These are phyloP conservation scores for Thalassophryne amazonica DNA, from an alignment of 2,797 vertebrate species.

Conservation along the genomic window DNA sequence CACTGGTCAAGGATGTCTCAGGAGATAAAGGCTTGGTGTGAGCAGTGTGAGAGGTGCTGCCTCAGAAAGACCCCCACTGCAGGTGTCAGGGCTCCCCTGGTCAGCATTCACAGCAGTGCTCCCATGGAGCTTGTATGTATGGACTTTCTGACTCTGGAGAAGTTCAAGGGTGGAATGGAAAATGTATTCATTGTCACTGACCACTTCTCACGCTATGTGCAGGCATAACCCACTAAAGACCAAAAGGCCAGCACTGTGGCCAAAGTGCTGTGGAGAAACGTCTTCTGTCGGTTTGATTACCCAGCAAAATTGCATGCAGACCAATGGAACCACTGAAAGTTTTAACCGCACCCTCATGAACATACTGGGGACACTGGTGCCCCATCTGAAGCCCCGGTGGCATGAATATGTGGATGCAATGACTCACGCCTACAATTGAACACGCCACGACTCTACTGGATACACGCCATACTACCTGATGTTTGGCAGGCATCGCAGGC, in stretches of 20 bases:
- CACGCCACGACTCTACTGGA: slow-evolving; percentile 25
- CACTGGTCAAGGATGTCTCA: slow-evolving; percentile 40
- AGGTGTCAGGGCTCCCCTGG: slow-evolving; percentile 12
- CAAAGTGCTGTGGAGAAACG: neutral
- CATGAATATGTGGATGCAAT: slow-evolving; percentile 37
- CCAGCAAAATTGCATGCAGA: slow-evolving; percentile 25
- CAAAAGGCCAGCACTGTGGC: slow-evolving; percentile 24
- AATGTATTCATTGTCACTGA: slow-evolving; percentile 24
- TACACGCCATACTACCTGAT: slow-evolving; percentile 34
- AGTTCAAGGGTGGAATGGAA: slow-evolving; percentile 6
- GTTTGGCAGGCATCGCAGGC: slow-evolving; percentile 22
- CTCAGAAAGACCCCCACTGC: slow-evolving; percentile 33
- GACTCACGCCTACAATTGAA: slow-evolving; percentile 43
- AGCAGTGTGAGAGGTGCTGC: slow-evolving; percentile 42
- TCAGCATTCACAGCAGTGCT: slow-evolving; percentile 35
- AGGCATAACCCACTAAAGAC: slow-evolving; percentile 36
- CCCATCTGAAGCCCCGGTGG: slow-evolving; percentile 30
- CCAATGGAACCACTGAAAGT: slow-evolving; percentile 26
- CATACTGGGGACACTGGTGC: slow-evolving; percentile 38
- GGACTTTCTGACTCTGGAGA: slow-evolving; percentile 25
- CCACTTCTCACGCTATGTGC: slow-evolving; percentile 13
- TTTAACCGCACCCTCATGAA: slow-evolving; percentile 16
- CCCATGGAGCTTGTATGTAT: slow-evolving; percentile 32
- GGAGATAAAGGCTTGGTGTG: slow-evolving; percentile 31
- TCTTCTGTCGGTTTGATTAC: slow-evolving; percentile 39